Evolutionary conservation across 2,113 vertebrate genomes (phyloP).

Genomic region (Sardina pilchardus): DNA sequence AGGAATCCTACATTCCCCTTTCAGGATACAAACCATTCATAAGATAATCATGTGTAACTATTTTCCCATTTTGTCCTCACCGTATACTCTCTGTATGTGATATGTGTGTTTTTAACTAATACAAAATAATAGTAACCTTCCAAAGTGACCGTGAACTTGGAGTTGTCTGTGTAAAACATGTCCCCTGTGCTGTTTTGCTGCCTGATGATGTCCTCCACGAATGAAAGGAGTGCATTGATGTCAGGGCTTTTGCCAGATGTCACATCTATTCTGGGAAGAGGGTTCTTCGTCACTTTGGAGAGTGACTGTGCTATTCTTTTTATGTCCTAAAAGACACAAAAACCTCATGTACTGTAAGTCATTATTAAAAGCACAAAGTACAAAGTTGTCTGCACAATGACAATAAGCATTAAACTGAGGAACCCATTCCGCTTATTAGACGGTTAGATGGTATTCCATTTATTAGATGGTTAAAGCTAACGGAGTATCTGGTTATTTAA

Average conservation of each 20-base stretch:
- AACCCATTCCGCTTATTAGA: neutral
- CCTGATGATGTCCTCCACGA: constrained; percentile 83
- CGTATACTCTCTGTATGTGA: too few species aligned
- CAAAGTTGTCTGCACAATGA: too few species aligned
- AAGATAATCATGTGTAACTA: neutral
- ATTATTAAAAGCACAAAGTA: too few species aligned
- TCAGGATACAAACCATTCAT: neutral
- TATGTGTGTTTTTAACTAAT: neutral
- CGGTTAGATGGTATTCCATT: neutral
- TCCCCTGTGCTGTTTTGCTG: constrained; percentile 72
- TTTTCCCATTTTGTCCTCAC: too few species aligned
- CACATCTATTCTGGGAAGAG: constrained; percentile 64
- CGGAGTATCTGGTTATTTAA: neutral
- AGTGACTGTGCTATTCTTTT: constrained; percentile 83
- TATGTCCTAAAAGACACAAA: constrained; percentile 75
- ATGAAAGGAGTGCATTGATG: constrained; percentile 83
- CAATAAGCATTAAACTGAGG: neutral
- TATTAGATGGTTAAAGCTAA: neutral
- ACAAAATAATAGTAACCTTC: neutral
- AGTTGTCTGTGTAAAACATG: constrained; percentile 69
- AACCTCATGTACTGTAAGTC: neutral
- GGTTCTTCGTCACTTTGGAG: constrained; percentile 78
- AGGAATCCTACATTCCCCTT: neutral
- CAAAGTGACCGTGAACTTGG: constrained; percentile 47
- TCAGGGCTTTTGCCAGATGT: constrained; percentile 71